Conservation (phyloP, 2,888 invertebrate genomes). For the Phyllotreta cruciferae region DNA sequence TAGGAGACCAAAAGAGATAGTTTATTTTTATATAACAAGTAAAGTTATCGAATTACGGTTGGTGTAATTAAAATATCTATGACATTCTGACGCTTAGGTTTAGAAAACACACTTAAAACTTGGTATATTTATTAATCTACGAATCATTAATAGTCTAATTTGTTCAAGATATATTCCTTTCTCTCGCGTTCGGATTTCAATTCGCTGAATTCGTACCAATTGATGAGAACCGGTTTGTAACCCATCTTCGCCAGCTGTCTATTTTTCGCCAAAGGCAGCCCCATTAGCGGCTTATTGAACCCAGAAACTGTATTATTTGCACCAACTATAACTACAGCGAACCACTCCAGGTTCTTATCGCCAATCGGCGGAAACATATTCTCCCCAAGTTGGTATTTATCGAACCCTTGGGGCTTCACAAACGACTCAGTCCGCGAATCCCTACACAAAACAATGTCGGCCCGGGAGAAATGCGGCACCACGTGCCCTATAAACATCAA, state of each 20-base stretch:
- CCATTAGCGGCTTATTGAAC: constrained; percentile 59
- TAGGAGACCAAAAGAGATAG: constrained; percentile 92
- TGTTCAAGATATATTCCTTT: neutral
- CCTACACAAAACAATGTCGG: constrained; percentile 58
- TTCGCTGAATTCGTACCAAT: no score
- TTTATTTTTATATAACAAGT: constrained; percentile 24
- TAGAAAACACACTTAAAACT: neutral
- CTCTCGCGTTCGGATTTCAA: neutral
- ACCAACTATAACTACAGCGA: constrained; percentile 67
- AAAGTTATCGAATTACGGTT: no score
- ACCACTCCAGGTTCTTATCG: constrained; percentile 59
- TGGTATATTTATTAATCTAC: constrained; percentile 10
- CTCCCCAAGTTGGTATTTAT: constrained; percentile 63
- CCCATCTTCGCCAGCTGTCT: constrained; percentile 70
- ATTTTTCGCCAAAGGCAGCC: constrained; percentile 68
- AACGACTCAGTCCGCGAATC: constrained; percentile 63
- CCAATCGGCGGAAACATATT: constrained; percentile 48
- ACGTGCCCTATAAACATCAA: constrained; percentile 66
- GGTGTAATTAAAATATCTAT: no score
- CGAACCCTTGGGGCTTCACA: constrained; percentile 61
- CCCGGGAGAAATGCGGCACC: constrained; percentile 72
- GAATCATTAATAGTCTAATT: neutral
- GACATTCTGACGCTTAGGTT: neutral
- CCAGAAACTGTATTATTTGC: constrained; percentile 68
- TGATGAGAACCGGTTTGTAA: constrained; percentile 60